Conservation (phyloP, 2,113 vertebrate species). For the Pelodiscus sinensis region DNA sequence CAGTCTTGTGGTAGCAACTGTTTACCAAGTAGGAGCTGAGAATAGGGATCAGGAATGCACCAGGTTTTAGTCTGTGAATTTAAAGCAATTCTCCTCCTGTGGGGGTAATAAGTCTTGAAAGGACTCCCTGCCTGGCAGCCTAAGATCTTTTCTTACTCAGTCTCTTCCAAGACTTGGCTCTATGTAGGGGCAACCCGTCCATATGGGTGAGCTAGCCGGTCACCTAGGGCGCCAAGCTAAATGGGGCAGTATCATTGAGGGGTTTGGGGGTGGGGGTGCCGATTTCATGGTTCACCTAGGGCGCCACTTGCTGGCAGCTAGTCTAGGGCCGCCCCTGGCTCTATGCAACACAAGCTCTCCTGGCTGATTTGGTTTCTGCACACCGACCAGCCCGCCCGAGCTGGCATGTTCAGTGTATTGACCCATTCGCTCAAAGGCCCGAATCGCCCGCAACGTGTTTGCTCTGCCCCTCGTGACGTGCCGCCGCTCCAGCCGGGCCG, state of each 20-base stretch:
- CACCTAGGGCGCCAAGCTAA: no score
- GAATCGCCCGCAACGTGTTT: background rate
- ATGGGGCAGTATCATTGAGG: no score
- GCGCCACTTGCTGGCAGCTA: no score
- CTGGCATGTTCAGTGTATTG: fast-evolving
- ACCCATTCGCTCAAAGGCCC: background rate
- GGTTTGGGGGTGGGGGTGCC: no score
- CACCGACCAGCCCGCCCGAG: background rate
- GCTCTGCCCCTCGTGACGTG: background rate
- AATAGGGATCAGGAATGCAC: background rate
- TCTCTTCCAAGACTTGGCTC: fast-evolving
- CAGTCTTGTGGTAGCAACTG: background rate
- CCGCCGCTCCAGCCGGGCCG: background rate
- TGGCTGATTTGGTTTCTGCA: background rate
- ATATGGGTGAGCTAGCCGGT: no score
- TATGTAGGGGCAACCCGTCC: no score
- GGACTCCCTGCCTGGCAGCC: background rate
- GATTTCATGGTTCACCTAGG: no score
- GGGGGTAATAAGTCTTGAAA: fast-evolving
- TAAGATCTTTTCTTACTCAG: fast-evolving
- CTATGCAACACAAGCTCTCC: background rate
- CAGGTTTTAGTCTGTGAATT: fast-evolving
- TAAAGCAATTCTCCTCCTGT: background rate
- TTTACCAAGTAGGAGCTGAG: background rate
- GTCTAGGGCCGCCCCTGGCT: no score